These are phyloP conservation scores for Hystrix brachyura DNA, from an alignment of 2,113 vertebrate genomes.

Conservation along the genomic window DNA sequence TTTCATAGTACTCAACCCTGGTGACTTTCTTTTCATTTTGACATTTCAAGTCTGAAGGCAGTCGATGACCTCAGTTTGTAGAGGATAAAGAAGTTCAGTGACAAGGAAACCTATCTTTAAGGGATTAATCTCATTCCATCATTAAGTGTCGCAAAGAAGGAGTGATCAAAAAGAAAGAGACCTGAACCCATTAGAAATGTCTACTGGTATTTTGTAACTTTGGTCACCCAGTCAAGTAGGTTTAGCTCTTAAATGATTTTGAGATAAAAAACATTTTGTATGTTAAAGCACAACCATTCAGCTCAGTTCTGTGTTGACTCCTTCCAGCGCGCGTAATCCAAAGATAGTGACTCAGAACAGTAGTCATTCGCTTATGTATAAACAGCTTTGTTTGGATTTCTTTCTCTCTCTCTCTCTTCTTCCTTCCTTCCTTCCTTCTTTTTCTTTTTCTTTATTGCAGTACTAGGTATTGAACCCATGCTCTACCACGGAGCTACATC, in stretches of 20 bases:
- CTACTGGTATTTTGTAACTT: not conserved
- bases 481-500: not conserved
- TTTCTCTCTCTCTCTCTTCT: not conserved
- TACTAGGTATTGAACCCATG: not conserved
- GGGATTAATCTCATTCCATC: slow-evolving; percentile 16
- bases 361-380: not conserved
- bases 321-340: not conserved
- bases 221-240: not conserved
- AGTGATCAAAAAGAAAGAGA: not conserved
- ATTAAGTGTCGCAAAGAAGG: not conserved
- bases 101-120: not conserved
- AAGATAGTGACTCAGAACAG: not conserved
- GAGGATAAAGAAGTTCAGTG: not conserved
- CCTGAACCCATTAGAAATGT: not conserved
- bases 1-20: not conserved
- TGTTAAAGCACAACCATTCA: not conserved
- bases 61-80: not conserved
- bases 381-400: not conserved
- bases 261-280: not conserved
- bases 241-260: not conserved
- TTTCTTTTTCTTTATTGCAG: not conserved
- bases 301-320: not conserved
- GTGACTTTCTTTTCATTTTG: not conserved
- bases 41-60: slow-evolving; percentile 2
- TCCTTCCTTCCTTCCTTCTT: not conserved